phyloP scores from a whole-genome alignment of 2,797 vertebrate genomes.

The Phataginus tetradactyla region DNA sequence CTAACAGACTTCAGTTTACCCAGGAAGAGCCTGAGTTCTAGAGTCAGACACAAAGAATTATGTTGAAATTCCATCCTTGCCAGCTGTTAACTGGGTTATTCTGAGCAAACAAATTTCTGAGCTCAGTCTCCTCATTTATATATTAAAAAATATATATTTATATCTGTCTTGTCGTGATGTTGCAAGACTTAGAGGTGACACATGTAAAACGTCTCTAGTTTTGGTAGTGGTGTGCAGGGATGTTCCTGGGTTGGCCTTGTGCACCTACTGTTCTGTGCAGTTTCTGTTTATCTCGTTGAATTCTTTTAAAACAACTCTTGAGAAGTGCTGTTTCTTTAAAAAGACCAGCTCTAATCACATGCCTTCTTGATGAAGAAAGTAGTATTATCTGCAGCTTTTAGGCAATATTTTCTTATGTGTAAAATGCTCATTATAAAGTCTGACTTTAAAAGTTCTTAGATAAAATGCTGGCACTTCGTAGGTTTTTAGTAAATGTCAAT shows the following conservation, averaged over 20 bases:
- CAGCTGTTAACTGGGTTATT: background rate
- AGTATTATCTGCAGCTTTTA: background rate
- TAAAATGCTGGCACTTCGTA: background rate
- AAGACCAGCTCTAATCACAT: background rate
- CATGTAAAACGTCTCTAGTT: background rate
- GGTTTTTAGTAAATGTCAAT: background rate
- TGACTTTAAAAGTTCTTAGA: background rate
- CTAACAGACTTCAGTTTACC: background rate
- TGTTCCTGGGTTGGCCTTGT: background rate
- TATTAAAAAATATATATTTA: background rate
- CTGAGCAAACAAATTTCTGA: background rate
- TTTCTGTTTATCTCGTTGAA: background rate
- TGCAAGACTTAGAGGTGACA: background rate
- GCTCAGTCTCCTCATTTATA: background rate
- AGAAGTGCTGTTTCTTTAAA: background rate
- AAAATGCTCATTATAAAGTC: background rate
- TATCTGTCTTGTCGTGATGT: background rate
- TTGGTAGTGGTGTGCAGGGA: background rate
- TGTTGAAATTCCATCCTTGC: background rate
- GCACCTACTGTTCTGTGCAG: background rate
- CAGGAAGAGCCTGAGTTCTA: background rate
- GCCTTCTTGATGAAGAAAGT: background rate
- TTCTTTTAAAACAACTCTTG: background rate
- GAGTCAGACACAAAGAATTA: background rate
- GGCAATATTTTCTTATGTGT: background rate